Base-by-base conservation (phyloP, 1,140 invertebrate species). In the Charaxes varanes region DNA sequence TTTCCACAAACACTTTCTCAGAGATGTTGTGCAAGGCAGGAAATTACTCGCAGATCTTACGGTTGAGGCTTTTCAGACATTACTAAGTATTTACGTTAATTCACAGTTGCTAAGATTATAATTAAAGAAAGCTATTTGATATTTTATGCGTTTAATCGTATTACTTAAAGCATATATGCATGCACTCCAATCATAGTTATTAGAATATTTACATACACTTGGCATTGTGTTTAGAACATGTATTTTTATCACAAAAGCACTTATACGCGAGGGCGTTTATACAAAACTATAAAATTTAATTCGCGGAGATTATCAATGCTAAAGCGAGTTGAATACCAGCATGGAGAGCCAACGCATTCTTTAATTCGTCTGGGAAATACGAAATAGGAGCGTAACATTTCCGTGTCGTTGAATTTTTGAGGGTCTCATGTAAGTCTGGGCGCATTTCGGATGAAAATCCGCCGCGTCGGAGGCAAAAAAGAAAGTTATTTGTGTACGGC, bases 401-500 rank as follows among this genome's bases (percentile, higher is more conserved):
- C 45, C 52, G 58, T 54, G 53, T 63, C 60, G 64, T 55, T 64
- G 64, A 66, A 71, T 71, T 66, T 71, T 71, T 63, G 68, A 71
- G 64, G 38, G 57, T 57, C 53, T 46, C 59, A 49, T 60, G 60
- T 65, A 58, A 67, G 59, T 48, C 59, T 32, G 38, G 42, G 55
- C 55, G 59, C 58, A 65, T 71, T 71, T 65, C 41, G 67, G 51
- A 67, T 67, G 61, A 67, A 65, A 64, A 61, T 52, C 47, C 59
- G 58, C 46, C 52, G 60, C 40, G 48, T 54, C 47, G 41, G 50
- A 48, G 35, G 55, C 51, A 71, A 65, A 67, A 66, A 65, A 58
- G 62, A 62, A 64, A 63, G 53, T 62, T 54, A 53, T 67, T 64
- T 67, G 36, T 32, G 43, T 41, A 44, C 28, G 28, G 36, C 31